These are phyloP conservation scores for Augiades crinisus DNA, from an alignment of 2,888 invertebrate genomes.

Conservation along the genomic window DNA sequence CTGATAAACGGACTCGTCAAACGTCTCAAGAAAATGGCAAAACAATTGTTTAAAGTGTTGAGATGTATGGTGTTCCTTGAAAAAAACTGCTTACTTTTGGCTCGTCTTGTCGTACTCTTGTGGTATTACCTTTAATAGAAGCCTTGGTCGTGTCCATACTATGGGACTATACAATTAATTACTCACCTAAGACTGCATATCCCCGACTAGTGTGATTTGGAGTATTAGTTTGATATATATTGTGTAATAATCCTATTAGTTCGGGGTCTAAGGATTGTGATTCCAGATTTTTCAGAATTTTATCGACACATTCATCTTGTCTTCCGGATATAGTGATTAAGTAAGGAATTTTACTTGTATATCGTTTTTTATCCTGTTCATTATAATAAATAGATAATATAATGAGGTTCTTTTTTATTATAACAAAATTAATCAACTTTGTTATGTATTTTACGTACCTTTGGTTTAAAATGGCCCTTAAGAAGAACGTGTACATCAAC, in stretches of 20 bases:
- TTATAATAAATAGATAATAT: neutral
- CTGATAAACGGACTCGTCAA: too few species aligned
- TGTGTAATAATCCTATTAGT: constrained; percentile 4
- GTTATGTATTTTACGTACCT: neutral
- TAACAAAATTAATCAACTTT: neutral
- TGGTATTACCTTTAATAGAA: too few species aligned
- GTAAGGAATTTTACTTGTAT: neutral
- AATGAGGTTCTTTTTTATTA: too few species aligned
- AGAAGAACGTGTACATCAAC: constrained; percentile 1
- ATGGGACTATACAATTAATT: too few species aligned
- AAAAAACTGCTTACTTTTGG: too few species aligned
- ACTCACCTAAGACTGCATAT: constrained; percentile 1
- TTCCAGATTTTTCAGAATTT: neutral
- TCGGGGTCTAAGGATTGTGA: neutral
- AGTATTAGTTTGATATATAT: neutral
- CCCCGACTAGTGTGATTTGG: neutral
- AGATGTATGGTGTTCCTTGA: too few species aligned
- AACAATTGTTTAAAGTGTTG: too few species aligned
- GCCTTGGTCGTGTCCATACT: too few species aligned
- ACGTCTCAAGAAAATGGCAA: too few species aligned
- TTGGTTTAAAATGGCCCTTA: constrained; percentile 7
- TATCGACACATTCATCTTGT: neutral
- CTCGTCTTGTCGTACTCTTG: too few species aligned
- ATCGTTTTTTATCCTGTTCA: constrained; percentile 1
- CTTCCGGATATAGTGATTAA: constrained; percentile 4